Evolutionary conservation across 2,888 invertebrate species (phyloP), one percentile per base, ranked within the genome.

Genomic region (Zelleria hepariella): DNA sequence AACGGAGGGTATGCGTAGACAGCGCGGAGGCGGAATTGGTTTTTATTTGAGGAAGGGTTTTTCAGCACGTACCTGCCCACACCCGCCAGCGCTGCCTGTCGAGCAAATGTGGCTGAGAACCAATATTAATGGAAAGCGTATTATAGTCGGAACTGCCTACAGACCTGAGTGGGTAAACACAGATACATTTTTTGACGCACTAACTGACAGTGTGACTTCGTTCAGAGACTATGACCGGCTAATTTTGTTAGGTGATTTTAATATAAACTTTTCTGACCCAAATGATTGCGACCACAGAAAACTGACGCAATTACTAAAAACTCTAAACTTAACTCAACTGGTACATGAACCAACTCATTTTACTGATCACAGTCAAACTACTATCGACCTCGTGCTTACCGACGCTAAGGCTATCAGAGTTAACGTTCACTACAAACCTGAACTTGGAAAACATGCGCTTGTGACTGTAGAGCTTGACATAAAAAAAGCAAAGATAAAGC

Each of bases 11-110:
- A 21, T 21, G 2, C 20, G 57, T 1, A 62, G 63, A 1, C 59
- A 53, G 3, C 61, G 65, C 2, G 65, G 65, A 1, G 65, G 65
- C 7, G 65, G 65, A 0, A 65, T 65, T 0, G 66, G 63, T 1
- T 66, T 65, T 59, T 67, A 64, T 47, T 59, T 66, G 5, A 63
- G 47, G n/a, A 15, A 5, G 1, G 60, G 57, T 8, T 5, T 60
- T 2, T 25, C 5, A 5, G 52, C 51, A 5, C 49, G 56, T 1
- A 2, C 48, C 5, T 51, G 55, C 10, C 2, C 58, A 10, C 58
- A 58, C 20, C 58, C 58, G 1, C 18, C 32, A 1, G 15, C 58
- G 2, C 18, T 48, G 1, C 1, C 24, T 7, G 53, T 57, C 2
- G 60, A 60, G 18, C 60, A 60, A 20, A 26, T 60, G 51, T 60